Conservation (phyloP, 2,113 vertebrate species). For the Pluvialis apricaria region DNA sequence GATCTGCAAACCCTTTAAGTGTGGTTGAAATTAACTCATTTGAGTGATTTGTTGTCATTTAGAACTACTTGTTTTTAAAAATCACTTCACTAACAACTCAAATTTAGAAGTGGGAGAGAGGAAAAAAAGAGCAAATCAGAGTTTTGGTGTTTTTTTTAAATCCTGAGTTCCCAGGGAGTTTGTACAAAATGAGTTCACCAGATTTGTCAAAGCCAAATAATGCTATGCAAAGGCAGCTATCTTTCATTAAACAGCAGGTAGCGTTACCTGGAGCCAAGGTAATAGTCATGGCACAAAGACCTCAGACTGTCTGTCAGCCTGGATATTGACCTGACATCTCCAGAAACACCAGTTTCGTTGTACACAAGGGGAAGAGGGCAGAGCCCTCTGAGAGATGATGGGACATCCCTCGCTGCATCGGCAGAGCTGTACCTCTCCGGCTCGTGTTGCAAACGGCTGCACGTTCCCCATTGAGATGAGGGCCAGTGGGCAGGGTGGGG, state of each 20-base stretch:
- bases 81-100: not conserved
- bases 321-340: fast-evolving
- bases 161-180: not conserved
- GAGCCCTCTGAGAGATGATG: too few species aligned
- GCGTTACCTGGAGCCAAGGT: not conserved
- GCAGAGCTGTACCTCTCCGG: not conserved
- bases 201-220: not conserved
- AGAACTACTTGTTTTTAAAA: not conserved
- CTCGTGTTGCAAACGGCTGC: fast-evolving
- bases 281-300: not conserved
- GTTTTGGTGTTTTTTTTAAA: not conserved
- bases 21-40: not conserved
- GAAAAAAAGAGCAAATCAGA: not conserved
- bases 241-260: not conserved
- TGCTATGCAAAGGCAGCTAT: not conserved
- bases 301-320: not conserved
- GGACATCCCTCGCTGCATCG: fast-evolving
- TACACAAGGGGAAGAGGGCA: not conserved
- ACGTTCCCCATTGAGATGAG: fast-evolving
- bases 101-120: not conserved
- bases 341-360: fast-evolving
- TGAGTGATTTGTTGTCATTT: not conserved
- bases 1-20: not conserved
- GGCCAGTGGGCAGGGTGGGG: not conserved
- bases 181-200: not conserved